Base-by-base conservation (phyloP, 2,888 invertebrate genomes). In the Phorcus lineatus region DNA sequence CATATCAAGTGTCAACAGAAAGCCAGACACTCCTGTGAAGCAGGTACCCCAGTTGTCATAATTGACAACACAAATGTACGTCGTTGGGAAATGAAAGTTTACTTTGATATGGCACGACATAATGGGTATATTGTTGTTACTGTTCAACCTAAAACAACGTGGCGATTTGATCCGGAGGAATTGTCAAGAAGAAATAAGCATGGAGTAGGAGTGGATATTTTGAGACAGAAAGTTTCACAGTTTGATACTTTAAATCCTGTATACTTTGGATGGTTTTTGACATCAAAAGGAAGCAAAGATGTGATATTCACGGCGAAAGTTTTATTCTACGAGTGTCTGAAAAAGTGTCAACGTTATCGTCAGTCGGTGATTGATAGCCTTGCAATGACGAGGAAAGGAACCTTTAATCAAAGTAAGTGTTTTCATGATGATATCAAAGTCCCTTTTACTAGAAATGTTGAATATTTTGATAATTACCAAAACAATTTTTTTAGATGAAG, bases 61-160 rank as follows among this genome's bases (percentile, higher is more conserved):
- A 91, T 93, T 62, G 93, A 93, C 86, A 93, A 93, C 86, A 92
- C 93, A 54, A 92, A 93, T 83, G 87, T 93, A 3, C 86, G 85
- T 47, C 82, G 85, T 47, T 93, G 93, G 92, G 92, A 93, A 82
- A 90, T 92, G 88, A 85, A 89, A 19, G 81, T 81, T 47, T 93
- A 93, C 80, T 55, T 91, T 16, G 80, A 88, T 4, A 81, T 93
- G 22, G 93, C 93, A 0, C 80, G 67, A 3, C 79, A 83, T 62
- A 80, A 85, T 77, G 82, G 86, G 74, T 93, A 93, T 85, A 85
- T 90, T 70, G 88, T 90, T 17, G 77, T 93, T 4, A 66, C 91
- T 9, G 90, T 93, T 4, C 88, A 89, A 82, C 93, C 93, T 0
- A 85, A 89, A 77, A 93, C 93, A 17, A 86, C 91, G 1, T 93